Evolutionary conservation across 2,113 vertebrate species (phyloP), one percentile per base, ranked within the genome.

Genomic region (Elachura formosa): DNA sequence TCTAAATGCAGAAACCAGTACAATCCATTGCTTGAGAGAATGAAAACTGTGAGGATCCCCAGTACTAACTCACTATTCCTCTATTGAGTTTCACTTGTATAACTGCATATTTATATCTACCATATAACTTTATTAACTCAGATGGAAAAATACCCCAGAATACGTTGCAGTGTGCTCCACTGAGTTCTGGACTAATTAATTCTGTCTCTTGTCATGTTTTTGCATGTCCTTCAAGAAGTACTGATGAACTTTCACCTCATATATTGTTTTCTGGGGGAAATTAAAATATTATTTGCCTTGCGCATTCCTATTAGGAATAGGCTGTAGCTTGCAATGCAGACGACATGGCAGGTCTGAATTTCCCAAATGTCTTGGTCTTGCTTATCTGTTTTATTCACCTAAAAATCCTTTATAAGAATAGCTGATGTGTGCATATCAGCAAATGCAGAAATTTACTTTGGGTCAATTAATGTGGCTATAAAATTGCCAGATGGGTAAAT

Each of bases 401-500:
- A 89, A 25, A 4, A 31, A 80, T 58, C 24, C 38, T 76, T 89
- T 0, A 0, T 15, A 76, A 59, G 19, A 6, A 4, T 41, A n/a
- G 14, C n/a, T 87, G 62, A 66, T 31, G 3, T 29, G 13, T n/a
- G 9, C 33, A 49, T 43, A 51, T 7, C 34, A 84, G 26, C 33
- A 73, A 87, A 84, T 1, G 8, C 11, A 76, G 67, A 76, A 48
- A 66, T 68, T 55, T 85, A 31, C 59, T 87, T 87, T 87, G 29
- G 46, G 38, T 89, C 71, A 66, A 13, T 69, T 38, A 58, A 54
- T 3, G 16, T 59, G n/a, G 31, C 31, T 31, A 55, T 87, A 93
- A 94, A 91, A 83, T 91, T 46, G 58, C 89, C 84, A 94, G 91
- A 83, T 82, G 84, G 38, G 62, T 77, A 66, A 89, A 63, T 5